phyloP scores from a whole-genome alignment of 1,140 invertebrate genomes.

The Sycophila sp. region DNA sequence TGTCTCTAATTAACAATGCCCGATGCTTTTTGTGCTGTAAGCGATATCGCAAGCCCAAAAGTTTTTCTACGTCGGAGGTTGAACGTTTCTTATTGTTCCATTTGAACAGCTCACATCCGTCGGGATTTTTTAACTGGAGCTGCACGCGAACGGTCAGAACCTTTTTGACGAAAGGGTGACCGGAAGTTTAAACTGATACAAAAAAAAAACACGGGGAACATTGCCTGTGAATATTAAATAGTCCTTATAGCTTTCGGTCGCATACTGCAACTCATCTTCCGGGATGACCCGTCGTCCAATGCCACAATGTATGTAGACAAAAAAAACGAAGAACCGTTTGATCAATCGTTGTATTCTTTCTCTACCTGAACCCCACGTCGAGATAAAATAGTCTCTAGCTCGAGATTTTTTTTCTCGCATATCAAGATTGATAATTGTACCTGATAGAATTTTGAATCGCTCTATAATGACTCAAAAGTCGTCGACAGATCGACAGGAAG shows the following conservation, averaged over 20 bases:
- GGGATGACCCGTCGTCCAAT: not conserved
- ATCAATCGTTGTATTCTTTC: too few species aligned
- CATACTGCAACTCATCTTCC: not conserved
- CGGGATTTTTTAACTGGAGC: not conserved
- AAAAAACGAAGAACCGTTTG: too few species aligned
- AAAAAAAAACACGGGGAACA: not conserved
- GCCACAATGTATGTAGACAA: not conserved
- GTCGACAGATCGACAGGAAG: too few species aligned
- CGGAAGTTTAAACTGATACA: not conserved
- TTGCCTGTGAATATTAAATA: slow-evolving; percentile 20
- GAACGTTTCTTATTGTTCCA: slow-evolving; percentile 3
- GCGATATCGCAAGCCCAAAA: not conserved
- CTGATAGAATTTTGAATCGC: too few species aligned
- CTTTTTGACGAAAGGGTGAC: not conserved
- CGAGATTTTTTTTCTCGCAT: too few species aligned
- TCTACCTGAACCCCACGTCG: too few species aligned
- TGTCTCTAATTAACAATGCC: not conserved
- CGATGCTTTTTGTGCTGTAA: not conserved
- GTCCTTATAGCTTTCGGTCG: not conserved
- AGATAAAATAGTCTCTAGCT: too few species aligned
- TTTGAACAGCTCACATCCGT: slow-evolving; percentile 13
- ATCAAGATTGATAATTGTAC: too few species aligned
- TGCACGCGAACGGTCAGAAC: not conserved
- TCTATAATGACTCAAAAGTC: too few species aligned
- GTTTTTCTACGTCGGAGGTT: slow-evolving; percentile 20